These are phyloP conservation scores for Drosophila fulvimacula DNA, from an alignment of 2,888 invertebrate species.

Conservation along the genomic window DNA sequence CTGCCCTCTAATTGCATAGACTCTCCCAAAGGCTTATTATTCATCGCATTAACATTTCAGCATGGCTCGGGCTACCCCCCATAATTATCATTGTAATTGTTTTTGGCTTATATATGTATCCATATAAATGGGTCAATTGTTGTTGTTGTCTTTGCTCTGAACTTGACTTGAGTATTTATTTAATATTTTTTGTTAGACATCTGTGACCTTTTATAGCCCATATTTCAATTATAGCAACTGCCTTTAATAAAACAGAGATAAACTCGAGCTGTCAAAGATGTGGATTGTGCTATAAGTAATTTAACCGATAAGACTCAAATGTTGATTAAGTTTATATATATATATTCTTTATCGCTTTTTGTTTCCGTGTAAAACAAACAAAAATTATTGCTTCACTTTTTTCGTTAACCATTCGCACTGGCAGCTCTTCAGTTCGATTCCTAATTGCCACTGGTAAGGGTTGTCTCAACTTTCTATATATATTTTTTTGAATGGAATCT, in stretches of 20 bases:
- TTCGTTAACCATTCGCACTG: not conserved
- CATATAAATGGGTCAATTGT: slow-evolving; percentile 63
- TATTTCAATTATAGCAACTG: slow-evolving; percentile 40
- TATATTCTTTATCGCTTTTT: slow-evolving; percentile 46
- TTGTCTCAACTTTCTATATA: not conserved
- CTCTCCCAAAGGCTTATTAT: slow-evolving; percentile 67
- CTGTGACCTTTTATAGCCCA: slow-evolving; percentile 44
- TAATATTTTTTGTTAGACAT: slow-evolving; percentile 12
- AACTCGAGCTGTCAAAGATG: slow-evolving; percentile 44
- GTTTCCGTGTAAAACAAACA: slow-evolving; percentile 23
- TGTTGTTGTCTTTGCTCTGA: slow-evolving; percentile 47
- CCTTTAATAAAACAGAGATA: slow-evolving; percentile 36
- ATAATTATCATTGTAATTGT: slow-evolving; percentile 70
- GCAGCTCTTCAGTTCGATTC: slow-evolving; percentile 39
- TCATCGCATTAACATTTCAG: slow-evolving; percentile 66
- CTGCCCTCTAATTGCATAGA: slow-evolving; percentile 39
- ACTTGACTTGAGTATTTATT: slow-evolving; percentile 53
- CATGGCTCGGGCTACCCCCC: slow-evolving; percentile 53
- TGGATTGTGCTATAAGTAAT: slow-evolving; percentile 43
- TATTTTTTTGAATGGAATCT: slow-evolving; percentile 21
- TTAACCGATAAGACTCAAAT: slow-evolving; percentile 61
- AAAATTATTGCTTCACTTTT: not conserved
- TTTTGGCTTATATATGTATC: slow-evolving; percentile 45
- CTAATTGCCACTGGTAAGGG: slow-evolving; percentile 22
- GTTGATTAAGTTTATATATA: slow-evolving; percentile 41